A percentile compares a stretch with the other conserved stretches of the same genome.
Conservation (phyloP, 1,140 invertebrate genomes). For the Brachionus angularis region DNA sequence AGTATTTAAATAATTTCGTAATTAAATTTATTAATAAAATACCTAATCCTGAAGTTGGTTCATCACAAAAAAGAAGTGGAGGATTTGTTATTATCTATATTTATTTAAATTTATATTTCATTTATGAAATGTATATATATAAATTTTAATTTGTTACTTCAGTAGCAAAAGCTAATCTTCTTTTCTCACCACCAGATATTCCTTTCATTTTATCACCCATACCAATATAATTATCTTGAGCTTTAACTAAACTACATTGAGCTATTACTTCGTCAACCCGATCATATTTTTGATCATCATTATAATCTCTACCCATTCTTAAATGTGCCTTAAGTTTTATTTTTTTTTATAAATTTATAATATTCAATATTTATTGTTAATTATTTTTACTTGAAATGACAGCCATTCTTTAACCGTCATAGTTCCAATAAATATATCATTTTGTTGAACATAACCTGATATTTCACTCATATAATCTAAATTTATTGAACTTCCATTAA, state of each 20-base stretch:
- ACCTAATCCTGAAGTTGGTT: constrained; percentile 79
- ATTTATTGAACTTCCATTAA: constrained; percentile 54
- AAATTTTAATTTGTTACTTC: constrained; percentile 65
- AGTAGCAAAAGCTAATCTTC: constrained; percentile 84
- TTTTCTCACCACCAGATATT: constrained; percentile 90
- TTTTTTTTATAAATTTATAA: not conserved
- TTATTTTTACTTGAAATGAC: constrained; percentile 57
- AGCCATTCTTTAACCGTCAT: constrained; percentile 63
- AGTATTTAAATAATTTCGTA: not conserved
- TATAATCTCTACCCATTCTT: constrained; percentile 78
- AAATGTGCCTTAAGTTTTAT: constrained; percentile 69
- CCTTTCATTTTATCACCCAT: constrained; percentile 78
- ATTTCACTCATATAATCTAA: constrained; percentile 65
- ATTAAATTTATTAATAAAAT: no score
- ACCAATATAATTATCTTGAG: constrained; percentile 62
- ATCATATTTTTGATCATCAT: constrained; percentile 69
- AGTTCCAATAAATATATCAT: constrained; percentile 62
- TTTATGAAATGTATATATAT: not conserved
- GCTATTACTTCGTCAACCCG: constrained; percentile 82
- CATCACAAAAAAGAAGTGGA: constrained; percentile 83
- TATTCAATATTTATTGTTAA: not conserved
- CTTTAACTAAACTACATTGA: constrained; percentile 70
- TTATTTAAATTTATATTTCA: constrained; percentile 44
- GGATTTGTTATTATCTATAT: constrained; percentile 82
- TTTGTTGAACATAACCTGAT: constrained; percentile 89